These are phyloP conservation scores for Hemibagrus wyckioides DNA, from an alignment of 2,113 vertebrate species.

Conservation along the genomic window DNA sequence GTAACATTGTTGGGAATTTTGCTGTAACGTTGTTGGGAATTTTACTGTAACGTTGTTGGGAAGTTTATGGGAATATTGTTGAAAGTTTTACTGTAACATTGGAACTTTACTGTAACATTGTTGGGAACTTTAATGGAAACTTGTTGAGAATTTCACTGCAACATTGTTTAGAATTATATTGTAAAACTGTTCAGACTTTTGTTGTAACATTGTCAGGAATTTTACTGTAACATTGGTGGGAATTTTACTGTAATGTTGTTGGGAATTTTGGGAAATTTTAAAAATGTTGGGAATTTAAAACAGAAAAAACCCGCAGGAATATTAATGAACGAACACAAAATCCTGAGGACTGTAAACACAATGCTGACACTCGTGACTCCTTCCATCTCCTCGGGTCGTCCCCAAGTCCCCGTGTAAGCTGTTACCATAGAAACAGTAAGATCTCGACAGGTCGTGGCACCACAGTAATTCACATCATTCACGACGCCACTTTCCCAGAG, in stretches of 20 bases:
- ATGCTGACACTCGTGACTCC: background rate
- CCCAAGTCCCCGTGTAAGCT: background rate
- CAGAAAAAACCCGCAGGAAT: background rate
- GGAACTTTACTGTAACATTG: background rate
- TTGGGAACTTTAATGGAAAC: background rate
- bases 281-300: background rate
- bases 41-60: background rate
- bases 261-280: background rate
- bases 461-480: background rate
- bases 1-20: background rate
- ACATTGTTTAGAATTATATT: background rate
- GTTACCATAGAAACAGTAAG: background rate
- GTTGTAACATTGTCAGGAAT: background rate
- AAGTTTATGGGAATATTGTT: background rate
- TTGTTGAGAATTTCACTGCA: background rate
- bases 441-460: background rate
- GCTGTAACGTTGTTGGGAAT: background rate
- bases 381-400: background rate
- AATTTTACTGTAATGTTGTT: too few relatives aligned
- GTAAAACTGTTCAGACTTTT: background rate
- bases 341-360: background rate
- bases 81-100: background rate
- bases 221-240: too few relatives aligned
- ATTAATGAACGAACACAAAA: background rate
- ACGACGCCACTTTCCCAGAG: conserved; percentile 3